Evolutionary conservation across 1,140 invertebrate genomes (phyloP), one percentile per base, ranked within the genome.

Genomic region (Papilio xuthus): DNA sequence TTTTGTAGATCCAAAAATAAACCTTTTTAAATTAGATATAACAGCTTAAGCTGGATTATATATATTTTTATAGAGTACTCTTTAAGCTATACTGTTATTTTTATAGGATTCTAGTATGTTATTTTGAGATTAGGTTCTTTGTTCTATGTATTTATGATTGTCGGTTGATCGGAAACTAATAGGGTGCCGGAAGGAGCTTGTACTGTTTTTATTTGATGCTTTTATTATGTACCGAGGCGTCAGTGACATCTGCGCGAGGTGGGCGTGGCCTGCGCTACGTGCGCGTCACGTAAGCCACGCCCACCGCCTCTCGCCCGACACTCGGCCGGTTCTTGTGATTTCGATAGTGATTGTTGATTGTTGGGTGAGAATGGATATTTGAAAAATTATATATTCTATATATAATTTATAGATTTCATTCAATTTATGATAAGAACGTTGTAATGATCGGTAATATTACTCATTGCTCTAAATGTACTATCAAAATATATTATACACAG

Each of bases 401-500:
- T 93, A 94, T 94, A 92, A 92, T 93, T 93, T 92, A 92, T 91
- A 87, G 81, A 92, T 90, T 93, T 93, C 89, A 91, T 93, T 92
- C 90, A 87, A 91, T 93, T 89, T 93, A 92, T 91, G 87, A 88
- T 94, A 94, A 93, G 90, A 93, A 94, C 89, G 92, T 92, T 92
- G 91, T 93, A 94, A 92, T 93, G 88, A 93, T 94, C 91, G 91
- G 91, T 93, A 93, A 94, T 94, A 93, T 94, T 94, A 94, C 91
- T 94, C 88, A 94, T 92, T 94, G 92, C 92, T 94, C 91, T 94
- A 93, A 93, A 93, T 94, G 92, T 94, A 93, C 90, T 94, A 93
- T 94, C 90, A 92, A 92, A 93, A 92, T 94, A 94, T 94, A 94
- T 93, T 94, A 94, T 94, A 94, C 92, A 94, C 92, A 92, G 92